Conservation (phyloP, 2,113 vertebrate genomes). For the Oophaga pumilio region DNA sequence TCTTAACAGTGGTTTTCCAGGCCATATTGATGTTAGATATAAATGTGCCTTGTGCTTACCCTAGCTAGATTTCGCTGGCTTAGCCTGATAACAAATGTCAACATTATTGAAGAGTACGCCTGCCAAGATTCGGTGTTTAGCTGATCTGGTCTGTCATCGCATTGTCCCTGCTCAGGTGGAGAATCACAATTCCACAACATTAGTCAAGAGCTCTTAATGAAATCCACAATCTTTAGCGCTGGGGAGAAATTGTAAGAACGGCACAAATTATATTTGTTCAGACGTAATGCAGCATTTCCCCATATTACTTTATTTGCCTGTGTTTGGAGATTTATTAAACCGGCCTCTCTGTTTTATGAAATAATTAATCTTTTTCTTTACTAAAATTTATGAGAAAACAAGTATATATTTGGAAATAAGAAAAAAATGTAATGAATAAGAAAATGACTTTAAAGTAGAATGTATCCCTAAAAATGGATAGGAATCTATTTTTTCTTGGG, state of each 20-base stretch:
- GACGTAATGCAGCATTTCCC: conserved; percentile 32
- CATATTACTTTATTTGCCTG: conserved; percentile 42
- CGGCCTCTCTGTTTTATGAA: conserved; percentile 31
- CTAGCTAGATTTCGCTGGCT: conserved; percentile 47
- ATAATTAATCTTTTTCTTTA: conserved; percentile 51
- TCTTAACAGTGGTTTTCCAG: conserved; percentile 28
- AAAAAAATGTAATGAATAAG: background rate
- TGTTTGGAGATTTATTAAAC: conserved; percentile 50
- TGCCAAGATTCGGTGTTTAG: conserved; percentile 53
- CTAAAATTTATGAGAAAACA: conserved; percentile 39
- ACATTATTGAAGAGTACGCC: conserved; percentile 41
- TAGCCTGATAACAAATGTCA: conserved; percentile 55
- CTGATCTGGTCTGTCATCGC: conserved; percentile 54
- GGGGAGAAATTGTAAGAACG: conserved; percentile 52
- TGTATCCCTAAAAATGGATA: background rate
- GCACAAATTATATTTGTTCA: conserved; percentile 51
- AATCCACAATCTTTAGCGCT: conserved; percentile 49
- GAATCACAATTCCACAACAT: conserved; percentile 52
- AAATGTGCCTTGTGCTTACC: conserved; percentile 41
- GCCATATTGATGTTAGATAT: conserved; percentile 29
- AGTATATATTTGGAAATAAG: background rate
- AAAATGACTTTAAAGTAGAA: background rate
- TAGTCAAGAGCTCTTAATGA: conserved; percentile 57
- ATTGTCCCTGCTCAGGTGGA: conserved; percentile 56
- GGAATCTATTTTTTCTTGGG: background rate